These are phyloP conservation scores for Epinephelus coioides DNA, from an alignment of 2,797 vertebrate genomes.

Conservation along the genomic window DNA sequence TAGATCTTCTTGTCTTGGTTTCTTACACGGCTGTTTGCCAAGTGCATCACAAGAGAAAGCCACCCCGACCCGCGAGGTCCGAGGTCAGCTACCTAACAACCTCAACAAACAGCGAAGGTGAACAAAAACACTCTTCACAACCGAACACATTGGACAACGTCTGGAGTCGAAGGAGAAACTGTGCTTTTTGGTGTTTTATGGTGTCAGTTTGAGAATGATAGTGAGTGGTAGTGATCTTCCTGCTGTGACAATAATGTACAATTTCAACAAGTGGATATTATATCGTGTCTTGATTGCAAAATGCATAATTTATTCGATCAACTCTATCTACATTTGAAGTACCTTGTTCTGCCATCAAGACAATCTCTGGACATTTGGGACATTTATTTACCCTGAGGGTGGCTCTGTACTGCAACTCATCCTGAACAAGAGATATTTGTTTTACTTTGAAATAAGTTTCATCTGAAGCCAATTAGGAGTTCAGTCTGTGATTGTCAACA, in stretches of 20 bases:
- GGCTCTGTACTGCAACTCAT: slow-evolving; percentile 42
- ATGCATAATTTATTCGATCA: slow-evolving; percentile 54
- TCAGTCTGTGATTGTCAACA: slow-evolving; percentile 76
- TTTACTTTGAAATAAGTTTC: slow-evolving; percentile 63
- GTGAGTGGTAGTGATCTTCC: slow-evolving; percentile 71
- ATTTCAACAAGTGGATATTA: slow-evolving; percentile 68
- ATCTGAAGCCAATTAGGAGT: slow-evolving; percentile 68
- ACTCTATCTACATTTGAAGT: slow-evolving; percentile 56
- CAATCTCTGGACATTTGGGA: slow-evolving; percentile 69
- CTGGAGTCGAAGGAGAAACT: slow-evolving; percentile 59
- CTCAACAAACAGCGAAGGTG: slow-evolving; percentile 65
- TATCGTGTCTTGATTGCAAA: slow-evolving; percentile 68
- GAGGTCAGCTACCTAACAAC: slow-evolving; percentile 71
- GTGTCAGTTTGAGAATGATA: slow-evolving; percentile 65
- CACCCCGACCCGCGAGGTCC: slow-evolving; percentile 59
- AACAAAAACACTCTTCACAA: slow-evolving; percentile 59
- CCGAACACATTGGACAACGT: slow-evolving; percentile 55
- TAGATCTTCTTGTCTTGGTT: slow-evolving; percentile 76
- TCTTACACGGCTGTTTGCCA: slow-evolving; percentile 66
- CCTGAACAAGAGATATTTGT: slow-evolving; percentile 52
- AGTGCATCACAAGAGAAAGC: slow-evolving; percentile 69
- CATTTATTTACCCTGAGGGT: slow-evolving; percentile 31
- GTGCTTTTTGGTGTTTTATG: slow-evolving; percentile 58
- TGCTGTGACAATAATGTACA: slow-evolving; percentile 78
- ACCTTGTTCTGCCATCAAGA: slow-evolving; percentile 68